Base-by-base conservation (phyloP, 2,797 vertebrate species). In the Lagodon rhomboides region DNA sequence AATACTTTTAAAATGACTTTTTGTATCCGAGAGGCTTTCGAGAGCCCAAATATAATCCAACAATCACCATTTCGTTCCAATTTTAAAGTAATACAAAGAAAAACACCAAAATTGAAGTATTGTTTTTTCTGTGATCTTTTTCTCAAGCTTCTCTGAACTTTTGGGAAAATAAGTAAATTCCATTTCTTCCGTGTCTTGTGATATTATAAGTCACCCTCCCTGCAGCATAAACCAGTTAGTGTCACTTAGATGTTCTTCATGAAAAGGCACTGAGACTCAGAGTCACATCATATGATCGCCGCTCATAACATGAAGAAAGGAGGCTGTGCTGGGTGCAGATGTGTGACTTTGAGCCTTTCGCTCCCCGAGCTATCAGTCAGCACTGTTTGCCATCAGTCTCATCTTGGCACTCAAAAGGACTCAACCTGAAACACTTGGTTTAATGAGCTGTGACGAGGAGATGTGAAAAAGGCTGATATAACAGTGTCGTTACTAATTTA, bases 201-300 rank as follows among this genome's bases (percentile, higher is more conserved):
- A 79, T 77, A 59, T 67, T 54, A 70, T 61, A 78, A 87, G 47
- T 84, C 77, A 68, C 23, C 51, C 8, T 79, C 53, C 47, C 47
- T 47, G 71, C 77, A 84, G 69, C 68, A 68, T 77, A 84, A 86
- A 81, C 25, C 64, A 75, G 55, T 72, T 70, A 46, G 55, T 73
- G 23, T 64, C 51, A 80, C 70, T 68, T 63, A 22, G 34, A 87
- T 62, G 68, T 61, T 79, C 64, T 51, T 59, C 30, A 60, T 66
- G 38, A 43, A 78, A 66, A 78, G 53, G 53, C 38, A 17, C 47
- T 30, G 9, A 18, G 43, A 67, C 43, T 79, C 61, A 76, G 47
- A 74, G 69, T 76, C 68, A 41, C 20, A 34, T 68, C 54, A 70
- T 62, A 41, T 34, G 53, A 73, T 18, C 7, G 58, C 17, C 30